Evolutionary conservation across 2,797 vertebrate species (phyloP), one percentile per base, ranked within the genome.

Genomic region (Leptodactylus fallax): DNA sequence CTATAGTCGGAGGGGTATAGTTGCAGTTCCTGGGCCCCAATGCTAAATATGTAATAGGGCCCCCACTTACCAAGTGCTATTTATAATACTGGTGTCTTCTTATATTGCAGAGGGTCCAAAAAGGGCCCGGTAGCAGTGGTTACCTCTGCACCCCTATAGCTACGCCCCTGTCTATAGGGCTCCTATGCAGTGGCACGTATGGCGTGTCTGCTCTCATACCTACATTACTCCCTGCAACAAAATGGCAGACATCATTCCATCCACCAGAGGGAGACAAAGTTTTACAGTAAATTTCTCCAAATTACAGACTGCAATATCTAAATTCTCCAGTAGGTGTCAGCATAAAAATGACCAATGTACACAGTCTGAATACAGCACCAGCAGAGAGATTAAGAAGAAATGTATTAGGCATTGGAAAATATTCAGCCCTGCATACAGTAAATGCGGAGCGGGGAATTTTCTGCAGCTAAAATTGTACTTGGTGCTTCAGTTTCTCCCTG

Each of bases 191-290:
- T n/a, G n/a, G 7, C 2, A 12, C 60, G 21, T 61, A 21, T 12
- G 6, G 7, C 21, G 3, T 25, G 4, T 9, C 67, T 36, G 27
- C 25, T 1, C 4, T 36, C 4, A 36, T 36, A 36, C 36, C 36
- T 2, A 36, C 36, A 4, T 4, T 36, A 36, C 4, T 36, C n/a
- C n/a, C n/a, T n/a, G 61, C 25, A 11, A 67, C 14, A 58, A 61
- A 8, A 36, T 14, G 14, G 25, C 25, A 69, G 65, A 21, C 53
- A 5, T 13, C 25, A 17, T 21, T 45, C 14, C 60, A 51, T 58
- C 78, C 78, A 79, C 23, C 56, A 79, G 53, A 45, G 25, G 78
- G 55, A 58, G 78, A 58, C 27, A 58, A 36, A 60, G 78, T 21
- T 36, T 8, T 36, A 2, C 16, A 36, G 3, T 10, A 79, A 4